These are phyloP conservation scores for Holacanthus passer DNA, from an alignment of 2,113 vertebrate genomes.

Conservation along the genomic window DNA sequence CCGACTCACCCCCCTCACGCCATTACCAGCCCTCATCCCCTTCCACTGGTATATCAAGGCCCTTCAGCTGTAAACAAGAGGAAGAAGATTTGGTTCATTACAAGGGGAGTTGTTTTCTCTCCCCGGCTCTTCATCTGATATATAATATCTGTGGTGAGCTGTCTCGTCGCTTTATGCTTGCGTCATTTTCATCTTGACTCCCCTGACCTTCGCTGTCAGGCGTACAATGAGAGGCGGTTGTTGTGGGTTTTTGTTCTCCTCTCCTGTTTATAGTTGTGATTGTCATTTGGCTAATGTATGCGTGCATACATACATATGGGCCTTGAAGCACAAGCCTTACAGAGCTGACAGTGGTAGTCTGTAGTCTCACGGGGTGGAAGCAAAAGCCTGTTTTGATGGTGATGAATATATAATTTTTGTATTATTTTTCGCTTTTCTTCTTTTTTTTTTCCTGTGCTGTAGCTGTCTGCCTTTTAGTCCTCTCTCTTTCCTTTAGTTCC, in stretches of 20 bases:
- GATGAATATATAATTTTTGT: constrained; percentile 88
- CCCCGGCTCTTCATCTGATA: constrained; percentile 53
- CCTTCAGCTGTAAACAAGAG: constrained; percentile 69
- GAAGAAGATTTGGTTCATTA: constrained; percentile 67
- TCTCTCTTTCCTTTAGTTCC: constrained; percentile 46
- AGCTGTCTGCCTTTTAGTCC: constrained; percentile 79
- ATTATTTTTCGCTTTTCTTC: constrained; percentile 72
- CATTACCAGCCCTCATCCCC: constrained; percentile 44
- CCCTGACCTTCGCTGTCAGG: constrained; percentile 70
- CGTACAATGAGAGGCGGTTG: constrained; percentile 37
- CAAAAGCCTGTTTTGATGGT: constrained; percentile 86
- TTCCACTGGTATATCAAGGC: constrained; percentile 62
- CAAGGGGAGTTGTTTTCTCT: constrained; percentile 49
- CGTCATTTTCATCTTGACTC: constrained; percentile 64
- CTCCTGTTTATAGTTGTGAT: constrained; percentile 62
- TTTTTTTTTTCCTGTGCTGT: constrained; percentile 64
- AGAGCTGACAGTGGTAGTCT: constrained; percentile 67
- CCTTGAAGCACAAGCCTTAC: constrained; percentile 59
- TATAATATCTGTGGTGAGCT: constrained; percentile 64
- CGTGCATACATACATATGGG: constrained; percentile 58
- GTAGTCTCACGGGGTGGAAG: constrained; percentile 67
- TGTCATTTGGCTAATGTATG: constrained; percentile 80
- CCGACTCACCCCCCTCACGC: background rate
- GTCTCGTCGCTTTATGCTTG: constrained; percentile 54
- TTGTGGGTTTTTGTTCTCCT: constrained; percentile 57